Conservation (phyloP, 2,113 vertebrate species). For the Motacilla alba region DNA sequence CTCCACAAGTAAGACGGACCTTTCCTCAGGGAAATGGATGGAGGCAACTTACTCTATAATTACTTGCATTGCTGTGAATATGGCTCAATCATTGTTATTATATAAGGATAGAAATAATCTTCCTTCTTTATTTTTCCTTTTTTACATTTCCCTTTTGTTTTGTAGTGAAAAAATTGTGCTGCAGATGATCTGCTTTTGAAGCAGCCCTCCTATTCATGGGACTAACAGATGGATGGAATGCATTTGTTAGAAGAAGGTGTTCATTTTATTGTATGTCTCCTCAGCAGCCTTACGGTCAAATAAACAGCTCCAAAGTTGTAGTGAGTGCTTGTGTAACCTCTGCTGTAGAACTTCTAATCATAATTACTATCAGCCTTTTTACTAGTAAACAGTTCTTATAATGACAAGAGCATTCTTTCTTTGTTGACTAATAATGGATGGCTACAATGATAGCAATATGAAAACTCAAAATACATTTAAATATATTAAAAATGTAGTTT, state of each 20-base stretch:
- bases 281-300: background rate
- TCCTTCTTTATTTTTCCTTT: background rate
- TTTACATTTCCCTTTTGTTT: background rate
- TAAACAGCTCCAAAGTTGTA: background rate
- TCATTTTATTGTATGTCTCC: background rate
- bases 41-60: background rate
- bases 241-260: background rate
- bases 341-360: background rate
- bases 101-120: background rate
- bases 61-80: background rate
- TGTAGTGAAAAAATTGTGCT: background rate
- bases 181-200: background rate
- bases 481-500: background rate
- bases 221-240: background rate
- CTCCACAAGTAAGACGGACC: background rate
- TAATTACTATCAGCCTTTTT: background rate
- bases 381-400: background rate
- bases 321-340: background rate
- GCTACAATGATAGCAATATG: background rate
- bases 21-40: background rate
- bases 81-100: background rate
- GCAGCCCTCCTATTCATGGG: background rate
- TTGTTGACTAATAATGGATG: background rate
- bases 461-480: background rate
- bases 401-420: background rate